Evolutionary conservation across 1,140 invertebrate species (phyloP), one percentile per base, ranked within the genome.

Genomic region (Metaphire vulgaris): DNA sequence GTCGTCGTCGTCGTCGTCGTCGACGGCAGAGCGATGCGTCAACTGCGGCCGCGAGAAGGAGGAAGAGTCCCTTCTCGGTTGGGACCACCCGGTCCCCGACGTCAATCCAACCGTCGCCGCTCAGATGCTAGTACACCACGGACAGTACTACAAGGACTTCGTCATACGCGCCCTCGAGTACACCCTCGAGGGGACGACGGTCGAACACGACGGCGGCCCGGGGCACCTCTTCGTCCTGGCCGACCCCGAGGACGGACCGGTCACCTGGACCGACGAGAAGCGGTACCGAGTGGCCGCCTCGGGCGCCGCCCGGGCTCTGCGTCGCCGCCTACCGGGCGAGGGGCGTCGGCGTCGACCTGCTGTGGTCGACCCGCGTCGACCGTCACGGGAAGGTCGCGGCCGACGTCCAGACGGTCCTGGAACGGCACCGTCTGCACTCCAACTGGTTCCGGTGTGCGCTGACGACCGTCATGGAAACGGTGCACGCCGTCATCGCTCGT

Each of bases 401-500:
- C 28, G 75, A 76, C 26, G 69, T 76, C 16, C 69, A 76, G n/a
- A 64, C 30, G 31, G 26, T 33, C 30, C 75, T 76, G 30, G 31
- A 26, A 2, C 21, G 71, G 12, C 56, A 73, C 68, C 29, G 34
- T 29, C 33, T 76, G 1, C 69, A 76, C 30, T 70, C 75, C 1
- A 72, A 76, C 69, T 76, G 75, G 75, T 76, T 76, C 69, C 29
- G 70, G 69, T 76, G 75, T 72, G 29, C 67, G 6, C 75, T 76
- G 30, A 0, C 32, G 32, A 41, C 41, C 15, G 2, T 76, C 1
- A 70, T 76, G 31, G 68, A 76, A 15, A 41, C 31, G 6, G 32
- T 76, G n/a, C 56, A 56, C 41, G 41, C 41, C 41, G 41, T 56
- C 41, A 56, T 56, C 6, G 6, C 41, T 21, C 41, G 41, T 21